Conservation (phyloP, 1,140 invertebrate species). For the Bombus impatiens region DNA sequence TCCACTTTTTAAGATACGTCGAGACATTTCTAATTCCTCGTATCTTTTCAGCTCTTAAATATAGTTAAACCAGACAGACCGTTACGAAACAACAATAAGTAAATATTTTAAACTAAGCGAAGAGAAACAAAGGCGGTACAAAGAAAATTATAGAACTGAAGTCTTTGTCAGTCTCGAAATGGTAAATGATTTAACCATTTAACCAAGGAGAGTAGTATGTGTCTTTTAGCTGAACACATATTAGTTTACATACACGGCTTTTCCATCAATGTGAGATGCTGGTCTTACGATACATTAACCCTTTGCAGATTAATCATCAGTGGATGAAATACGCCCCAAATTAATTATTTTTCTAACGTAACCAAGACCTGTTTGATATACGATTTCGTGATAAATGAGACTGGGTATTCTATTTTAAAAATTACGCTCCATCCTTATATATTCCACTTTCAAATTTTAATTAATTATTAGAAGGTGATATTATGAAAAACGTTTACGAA, state of each 20-base stretch:
- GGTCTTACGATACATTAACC: neutral
- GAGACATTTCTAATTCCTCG: neutral
- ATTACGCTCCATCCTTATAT: neutral
- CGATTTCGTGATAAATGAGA: neutral
- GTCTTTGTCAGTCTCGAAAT: neutral
- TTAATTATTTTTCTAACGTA: neutral
- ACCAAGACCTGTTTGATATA: neutral
- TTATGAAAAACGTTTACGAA: no score
- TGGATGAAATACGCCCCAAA: neutral
- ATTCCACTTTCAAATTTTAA: no score
- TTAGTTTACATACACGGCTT: no score
- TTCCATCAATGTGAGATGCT: neutral
- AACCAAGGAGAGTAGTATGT: no score
- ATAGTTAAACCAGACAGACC: neutral
- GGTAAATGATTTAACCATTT: neutral
- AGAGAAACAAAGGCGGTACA: neutral
- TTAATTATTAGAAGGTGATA: neutral
- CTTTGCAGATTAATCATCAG: neutral
- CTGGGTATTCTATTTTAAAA: no score
- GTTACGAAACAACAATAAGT: neutral
- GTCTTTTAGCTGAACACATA: no score
- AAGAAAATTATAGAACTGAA: neutral
- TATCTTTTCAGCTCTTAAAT: no score
- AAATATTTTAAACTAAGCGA: neutral
- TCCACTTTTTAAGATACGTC: neutral